Conservation (phyloP, 64 coral and sea anemone genomes). For the Porites australiensis region DNA sequence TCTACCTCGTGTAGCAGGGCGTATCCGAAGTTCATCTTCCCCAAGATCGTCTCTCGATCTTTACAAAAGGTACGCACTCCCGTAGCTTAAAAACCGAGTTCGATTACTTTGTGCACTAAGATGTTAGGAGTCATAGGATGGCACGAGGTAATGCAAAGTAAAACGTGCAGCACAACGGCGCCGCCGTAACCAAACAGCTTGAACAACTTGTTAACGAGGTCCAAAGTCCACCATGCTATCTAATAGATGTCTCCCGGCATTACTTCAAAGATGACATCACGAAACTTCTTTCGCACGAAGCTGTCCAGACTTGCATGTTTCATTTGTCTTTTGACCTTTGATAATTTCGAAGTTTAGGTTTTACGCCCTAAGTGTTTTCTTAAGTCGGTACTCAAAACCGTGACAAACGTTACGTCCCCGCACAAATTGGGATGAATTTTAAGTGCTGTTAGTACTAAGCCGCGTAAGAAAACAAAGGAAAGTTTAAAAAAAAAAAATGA, state of each 20-base stretch:
- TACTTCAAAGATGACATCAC: not conserved
- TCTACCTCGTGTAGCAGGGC: not conserved
- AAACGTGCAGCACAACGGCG: no score
- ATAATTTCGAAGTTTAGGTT: conserved; percentile 3
- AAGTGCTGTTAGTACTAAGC: not conserved
- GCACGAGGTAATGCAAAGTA: no score
- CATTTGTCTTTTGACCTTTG: not conserved
- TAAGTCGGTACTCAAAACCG: not conserved
- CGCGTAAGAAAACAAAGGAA: not conserved
- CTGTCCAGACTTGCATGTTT: not conserved
- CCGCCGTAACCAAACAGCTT: no score
- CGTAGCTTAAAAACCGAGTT: no score
- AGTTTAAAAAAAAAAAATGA: no score
- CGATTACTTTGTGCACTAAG: no score
- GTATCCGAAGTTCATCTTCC: not conserved
- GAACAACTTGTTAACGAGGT: no score
- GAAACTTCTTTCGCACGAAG: not conserved
- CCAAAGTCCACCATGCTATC: no score
- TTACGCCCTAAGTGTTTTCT: not conserved
- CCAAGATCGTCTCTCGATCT: not conserved
- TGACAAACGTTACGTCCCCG: not conserved
- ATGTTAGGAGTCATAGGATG: no score
- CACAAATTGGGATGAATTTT: not conserved
- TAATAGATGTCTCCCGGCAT: no score
- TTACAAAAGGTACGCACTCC: not conserved